These are phyloP conservation scores for Steinernema hermaphroditum DNA, from an alignment of 2,888 invertebrate genomes.

Conservation along the genomic window DNA sequence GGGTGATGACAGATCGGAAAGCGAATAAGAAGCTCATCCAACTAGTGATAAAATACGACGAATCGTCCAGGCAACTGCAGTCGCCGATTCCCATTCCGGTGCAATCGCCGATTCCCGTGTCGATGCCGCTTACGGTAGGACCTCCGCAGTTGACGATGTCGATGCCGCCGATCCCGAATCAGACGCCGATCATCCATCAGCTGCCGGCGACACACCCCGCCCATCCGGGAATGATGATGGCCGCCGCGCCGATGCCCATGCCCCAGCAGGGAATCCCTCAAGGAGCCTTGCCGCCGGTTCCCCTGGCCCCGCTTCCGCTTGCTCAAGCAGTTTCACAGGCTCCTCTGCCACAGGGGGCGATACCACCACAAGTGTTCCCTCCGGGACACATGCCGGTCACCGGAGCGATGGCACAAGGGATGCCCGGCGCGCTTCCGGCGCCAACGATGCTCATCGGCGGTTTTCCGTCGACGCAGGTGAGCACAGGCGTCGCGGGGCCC, in stretches of 20 bases:
- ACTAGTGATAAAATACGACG: neutral
- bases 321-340: neutral
- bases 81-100: constrained; percentile 11
- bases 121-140: constrained; percentile 29
- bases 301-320: neutral
- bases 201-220: constrained; percentile 23
- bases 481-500: neutral
- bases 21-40: neutral
- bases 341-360: neutral
- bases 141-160: constrained; percentile 16
- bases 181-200: constrained; percentile 13
- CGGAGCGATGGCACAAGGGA: neutral
- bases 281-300: neutral
- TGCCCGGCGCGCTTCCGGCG: constrained; percentile 32
- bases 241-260: neutral
- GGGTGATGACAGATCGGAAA: constrained; percentile 74
- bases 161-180: constrained; percentile 23
- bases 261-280: neutral
- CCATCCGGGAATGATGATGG: constrained; percentile 18
- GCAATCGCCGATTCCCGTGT: constrained; percentile 12
- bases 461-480: neutral
- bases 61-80: neutral
- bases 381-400: neutral
- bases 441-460: constrained; percentile 28
- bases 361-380: neutral